Evolutionary conservation across 1,140 invertebrate genomes (phyloP), one percentile per base, ranked within the genome.

Genomic region (Drosophila paulistorum): DNA sequence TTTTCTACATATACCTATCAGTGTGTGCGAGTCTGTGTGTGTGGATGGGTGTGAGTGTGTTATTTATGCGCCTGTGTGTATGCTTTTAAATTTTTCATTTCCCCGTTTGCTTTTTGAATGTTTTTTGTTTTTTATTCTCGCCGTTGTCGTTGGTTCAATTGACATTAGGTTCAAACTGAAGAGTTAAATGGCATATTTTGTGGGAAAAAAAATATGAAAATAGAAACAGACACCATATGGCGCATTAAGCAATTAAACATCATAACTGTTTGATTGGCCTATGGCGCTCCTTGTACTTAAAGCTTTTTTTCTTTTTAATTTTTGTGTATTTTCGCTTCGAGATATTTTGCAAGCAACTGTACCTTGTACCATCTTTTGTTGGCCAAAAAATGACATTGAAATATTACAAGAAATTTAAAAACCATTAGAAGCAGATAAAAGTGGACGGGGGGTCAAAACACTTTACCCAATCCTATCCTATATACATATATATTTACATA

Each of bases 381-480:
- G 82, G 81, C 72, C 83, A 30, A 23, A 23, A 72, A 87, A 87
- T 87, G 84, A 80, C 84, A 84, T 84, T 87, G 84, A 87, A 87
- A 84, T 87, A 87, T 87, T 87, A 87, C 80, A 17, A 64, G 66
- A 89, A 89, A 87, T 87, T 87, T 84, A 87, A 87, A 87, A 87
- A 87, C 84, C 84, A 87, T 87, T 87, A 87, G 68, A 80, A 83
- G 69, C 84, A 87, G 84, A 80, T 76, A 74, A 63, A 66, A 69
- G 17, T 51, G 45, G 45, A 61, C 42, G 55, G 26, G 14, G 60
- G 37, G 37, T 39, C 37, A 45, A 11, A 35, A 48, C 42, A 63
- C 45, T 35, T 30, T 20, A 6, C 35, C 35, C 35, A 13, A 39
- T 39, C 11, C 37, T 14, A 23, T 26, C 37, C 20, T 37, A 70